Evolutionary conservation across 2,888 invertebrate species (phyloP), one percentile per base, ranked within the genome.

Genomic region (Xestoiulus laeticollis): DNA sequence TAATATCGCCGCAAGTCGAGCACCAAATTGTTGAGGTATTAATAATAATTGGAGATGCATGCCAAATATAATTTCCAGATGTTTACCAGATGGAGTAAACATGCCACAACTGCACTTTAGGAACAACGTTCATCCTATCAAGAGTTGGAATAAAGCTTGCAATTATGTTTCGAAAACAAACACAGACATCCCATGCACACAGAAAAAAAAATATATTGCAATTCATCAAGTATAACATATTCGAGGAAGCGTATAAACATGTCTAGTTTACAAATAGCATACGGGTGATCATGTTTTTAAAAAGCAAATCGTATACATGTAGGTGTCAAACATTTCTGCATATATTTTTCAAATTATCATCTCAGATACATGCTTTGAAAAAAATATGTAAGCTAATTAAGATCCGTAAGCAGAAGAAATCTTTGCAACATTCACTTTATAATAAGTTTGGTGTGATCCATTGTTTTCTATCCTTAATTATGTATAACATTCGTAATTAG

Each of bases 41-140:
- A 53, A 53, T 53, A 53, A 53, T 53, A 53, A 53, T 53, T 53
- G 53, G 53, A 53, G 53, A 53, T 53, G 53, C n/a, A 53, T 53
- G 53, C 53, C 53, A 53, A 53, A 53, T 19, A 4, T 53, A n/a
- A 53, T 53, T 19, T 19, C 53, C 53, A 53, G 53, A 53, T 53
- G 53, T 19, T 53, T 53, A 53, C 53, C 53, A 53, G 53, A 53
- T 53, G 53, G 53, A 53, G 53, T 53, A 53, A 53, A 53, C 53
- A 53, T 53, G 53, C 53, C 53, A 19, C 53, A 53, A 53, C n/a
- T 53, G 53, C 53, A 53, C 53, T 53, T 53, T 53, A 19, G 53
- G 19, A 53, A 53, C 53, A 19, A 14, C 19, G 48, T 16, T 48
- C 48, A 8, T 48, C 48, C 48, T 48, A 48, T 48, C 38, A 38